phyloP scores from a whole-genome alignment of 2,797 vertebrate species.

The Notoglanidium macrostoma region DNA sequence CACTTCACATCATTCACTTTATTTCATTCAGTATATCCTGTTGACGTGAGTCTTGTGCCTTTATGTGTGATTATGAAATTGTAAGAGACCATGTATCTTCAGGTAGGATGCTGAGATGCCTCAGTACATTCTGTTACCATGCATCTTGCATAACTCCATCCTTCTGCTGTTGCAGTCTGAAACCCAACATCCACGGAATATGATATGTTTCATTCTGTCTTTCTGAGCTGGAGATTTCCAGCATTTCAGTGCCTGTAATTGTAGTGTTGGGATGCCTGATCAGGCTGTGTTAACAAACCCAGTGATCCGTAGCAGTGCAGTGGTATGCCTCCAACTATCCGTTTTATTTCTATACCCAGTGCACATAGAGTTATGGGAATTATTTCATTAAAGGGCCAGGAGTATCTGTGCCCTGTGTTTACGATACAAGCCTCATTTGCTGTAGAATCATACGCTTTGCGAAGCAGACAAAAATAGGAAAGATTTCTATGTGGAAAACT shows the following conservation, averaged over 20 bases:
- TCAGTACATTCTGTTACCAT: too few relatives aligned
- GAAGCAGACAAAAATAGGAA: not conserved
- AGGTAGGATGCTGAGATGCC: too few relatives aligned
- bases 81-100: too few relatives aligned
- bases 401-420: not conserved
- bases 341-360: not conserved
- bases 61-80: too few relatives aligned
- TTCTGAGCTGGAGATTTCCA: not conserved
- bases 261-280: not conserved
- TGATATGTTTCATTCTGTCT: not conserved
- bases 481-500: not conserved
- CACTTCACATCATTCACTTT: too few relatives aligned
- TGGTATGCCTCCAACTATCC: not conserved
- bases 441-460: not conserved
- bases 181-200: not conserved
- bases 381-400: constrained; percentile 2
- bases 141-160: too few relatives aligned
- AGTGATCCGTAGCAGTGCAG: not conserved
- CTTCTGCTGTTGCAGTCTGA: not conserved
- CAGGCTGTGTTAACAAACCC: not conserved
- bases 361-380: not conserved
- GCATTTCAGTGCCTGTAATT: not conserved
- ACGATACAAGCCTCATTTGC: not conserved
- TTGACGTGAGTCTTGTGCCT: too few relatives aligned
- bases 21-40: too few relatives aligned